These are phyloP conservation scores for Eretmocerus hayati DNA, from an alignment of 2,888 invertebrate genomes.

Conservation along the genomic window DNA sequence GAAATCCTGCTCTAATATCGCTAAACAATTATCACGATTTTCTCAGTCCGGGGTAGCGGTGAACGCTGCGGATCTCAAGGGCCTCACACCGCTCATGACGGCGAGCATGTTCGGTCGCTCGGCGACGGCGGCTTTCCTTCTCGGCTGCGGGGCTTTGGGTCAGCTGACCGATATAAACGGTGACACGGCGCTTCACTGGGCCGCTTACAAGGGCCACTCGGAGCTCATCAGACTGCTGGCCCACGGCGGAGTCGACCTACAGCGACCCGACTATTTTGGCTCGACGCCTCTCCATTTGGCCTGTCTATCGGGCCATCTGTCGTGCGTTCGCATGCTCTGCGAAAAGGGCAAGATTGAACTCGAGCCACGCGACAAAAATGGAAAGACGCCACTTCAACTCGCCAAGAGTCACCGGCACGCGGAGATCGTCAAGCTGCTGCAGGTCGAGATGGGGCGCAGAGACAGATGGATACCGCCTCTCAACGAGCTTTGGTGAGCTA, in stretches of 20 bases:
- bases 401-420: constrained; percentile 83
- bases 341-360: constrained; percentile 86
- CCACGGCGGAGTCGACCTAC: constrained; percentile 84
- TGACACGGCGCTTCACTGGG: constrained; percentile 90
- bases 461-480: constrained; percentile 83
- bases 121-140: constrained; percentile 80
- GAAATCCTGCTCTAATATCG: no score
- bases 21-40: no score
- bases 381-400: constrained; percentile 83
- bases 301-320: constrained; percentile 79
- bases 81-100: constrained; percentile 81
- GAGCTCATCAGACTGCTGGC: constrained; percentile 81
- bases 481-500: constrained; percentile 69
- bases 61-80: constrained; percentile 85
- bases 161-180: constrained; percentile 86
- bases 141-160: constrained; percentile 83
- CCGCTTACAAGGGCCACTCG: constrained; percentile 86
- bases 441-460: constrained; percentile 70
- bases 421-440: constrained; percentile 74
- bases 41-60: constrained; percentile 76
- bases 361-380: constrained; percentile 83
- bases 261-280: constrained; percentile 86
- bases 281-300: constrained; percentile 87
- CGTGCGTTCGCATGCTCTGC: constrained; percentile 79
- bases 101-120: constrained; percentile 91